Conservation (phyloP, 2,888 invertebrate species). For the Dichetophora obliterata region DNA sequence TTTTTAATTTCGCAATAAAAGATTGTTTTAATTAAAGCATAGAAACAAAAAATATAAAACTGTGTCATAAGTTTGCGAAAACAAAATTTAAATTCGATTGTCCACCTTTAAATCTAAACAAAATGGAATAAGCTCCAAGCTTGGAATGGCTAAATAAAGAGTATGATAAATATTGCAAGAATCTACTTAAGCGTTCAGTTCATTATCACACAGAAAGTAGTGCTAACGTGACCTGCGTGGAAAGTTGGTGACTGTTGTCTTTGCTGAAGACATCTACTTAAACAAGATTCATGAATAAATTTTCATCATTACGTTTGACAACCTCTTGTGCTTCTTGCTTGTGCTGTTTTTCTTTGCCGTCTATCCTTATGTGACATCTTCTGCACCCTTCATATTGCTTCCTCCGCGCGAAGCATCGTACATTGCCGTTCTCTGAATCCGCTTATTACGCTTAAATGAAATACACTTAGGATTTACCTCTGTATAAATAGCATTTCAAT, state of each 20-base stretch:
- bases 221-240: slow-evolving; percentile 49
- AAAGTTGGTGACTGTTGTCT: background rate
- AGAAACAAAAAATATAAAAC: slow-evolving; percentile 47
- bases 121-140: slow-evolving; percentile 50
- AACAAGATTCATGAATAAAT: slow-evolving; percentile 32
- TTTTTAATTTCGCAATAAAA: background rate
- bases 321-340: background rate
- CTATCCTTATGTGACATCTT: background rate
- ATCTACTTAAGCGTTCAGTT: slow-evolving; percentile 33
- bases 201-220: slow-evolving; percentile 49
- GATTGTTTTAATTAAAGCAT: background rate
- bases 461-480: slow-evolving; percentile 29
- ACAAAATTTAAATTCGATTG: slow-evolving; percentile 28
- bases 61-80: slow-evolving; percentile 62
- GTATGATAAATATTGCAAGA: background rate
- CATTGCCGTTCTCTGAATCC: background rate
- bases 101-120: background rate
- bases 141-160: slow-evolving; percentile 38
- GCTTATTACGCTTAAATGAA: slow-evolving; percentile 24
- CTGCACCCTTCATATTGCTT: background rate
- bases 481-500: slow-evolving; percentile 20
- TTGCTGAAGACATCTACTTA: background rate
- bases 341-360: background rate
- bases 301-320: slow-evolving; percentile 22
- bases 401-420: background rate